Evolutionary conservation across 2,113 vertebrate genomes (phyloP), one percentile per base, ranked within the genome.

Genomic region (Cyprinus carpio): DNA sequence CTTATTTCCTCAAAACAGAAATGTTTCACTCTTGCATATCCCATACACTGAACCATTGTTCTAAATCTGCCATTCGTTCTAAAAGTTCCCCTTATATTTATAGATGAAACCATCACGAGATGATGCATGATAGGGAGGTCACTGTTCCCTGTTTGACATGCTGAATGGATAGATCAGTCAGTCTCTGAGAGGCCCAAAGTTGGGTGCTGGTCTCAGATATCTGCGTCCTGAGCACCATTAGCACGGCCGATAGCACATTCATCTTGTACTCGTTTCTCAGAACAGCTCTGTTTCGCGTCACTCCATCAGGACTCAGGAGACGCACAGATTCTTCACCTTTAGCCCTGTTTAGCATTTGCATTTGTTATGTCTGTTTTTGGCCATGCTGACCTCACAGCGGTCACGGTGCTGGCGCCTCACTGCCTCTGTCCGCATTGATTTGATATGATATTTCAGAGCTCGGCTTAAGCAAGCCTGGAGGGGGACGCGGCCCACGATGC

Each of bases 361-460:
- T 88, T 88, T 72, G 85, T 88, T 85, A 83, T 81, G 88, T 86
- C 87, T 87, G 82, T 77, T 87, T 88, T 88, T 80, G 85, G 84
- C 88, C 49, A 37, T 62, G 78, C 77, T 87, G 87, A 85, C 87
- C 89, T 88, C 87, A 77, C 75, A 54, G 72, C 85, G 79, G 81
- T 83, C 71, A 23, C n/a, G 15, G 37, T 46, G 37, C 76, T 87
- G 89, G 87, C 87, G 89, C 87, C 89, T 86, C 72, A 16, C 81
- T 83, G 83, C 80, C 87, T 86, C 82, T 75, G 80, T 84, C 83
- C 78, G 79, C 88, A 90, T 90, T 89, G 89, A 90, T 90, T 90
- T 90, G 84, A 86, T 89, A 87, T 90, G 89, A 88, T 89, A 88
- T 90, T 90, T 90, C 87, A 89, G 83, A 87, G 86, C 86, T 78